These are phyloP conservation scores for Lepidocyrtinus sp. DNA, from an alignment of 2,888 invertebrate genomes.

Conservation along the genomic window DNA sequence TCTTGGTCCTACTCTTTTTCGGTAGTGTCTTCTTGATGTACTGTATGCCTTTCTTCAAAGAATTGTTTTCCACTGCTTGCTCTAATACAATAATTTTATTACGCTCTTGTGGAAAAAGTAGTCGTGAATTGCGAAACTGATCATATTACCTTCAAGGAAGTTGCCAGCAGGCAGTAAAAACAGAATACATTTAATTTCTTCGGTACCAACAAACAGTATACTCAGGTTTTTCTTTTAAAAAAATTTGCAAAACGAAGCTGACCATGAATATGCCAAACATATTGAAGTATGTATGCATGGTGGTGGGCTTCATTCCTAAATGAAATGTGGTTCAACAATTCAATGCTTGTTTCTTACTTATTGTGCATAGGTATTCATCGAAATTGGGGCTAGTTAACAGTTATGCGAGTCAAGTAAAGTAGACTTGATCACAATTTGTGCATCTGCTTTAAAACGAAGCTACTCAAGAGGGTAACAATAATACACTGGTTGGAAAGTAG, in stretches of 20 bases:
- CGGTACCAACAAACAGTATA: neutral
- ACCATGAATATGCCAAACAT: neutral
- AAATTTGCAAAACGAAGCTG: neutral
- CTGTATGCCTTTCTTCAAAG: neutral
- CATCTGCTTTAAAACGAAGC: neutral
- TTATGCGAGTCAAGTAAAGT: constrained; percentile 23
- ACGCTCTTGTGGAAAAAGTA: neutral
- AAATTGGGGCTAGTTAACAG: constrained; percentile 50
- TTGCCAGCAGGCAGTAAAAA: neutral
- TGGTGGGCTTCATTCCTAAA: constrained; percentile 3
- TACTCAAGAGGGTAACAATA: no score
- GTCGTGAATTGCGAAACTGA: neutral
- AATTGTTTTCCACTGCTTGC: no score
- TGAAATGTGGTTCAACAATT: neutral
- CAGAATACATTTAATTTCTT: neutral
- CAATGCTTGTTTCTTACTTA: constrained; percentile 3
- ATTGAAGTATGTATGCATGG: neutral
- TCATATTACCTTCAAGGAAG: neutral
- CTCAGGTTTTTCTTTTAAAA: no score
- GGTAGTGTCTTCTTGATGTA: neutral
- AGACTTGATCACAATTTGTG: constrained; percentile 2
- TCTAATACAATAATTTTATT: no score
- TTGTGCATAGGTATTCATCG: constrained; percentile 2
- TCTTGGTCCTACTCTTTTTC: neutral
- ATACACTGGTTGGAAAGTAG: no score